Evolutionary conservation across 1,140 invertebrate genomes (phyloP), one percentile per base, ranked within the genome.

Genomic region (Leptopilina boulardi): DNA sequence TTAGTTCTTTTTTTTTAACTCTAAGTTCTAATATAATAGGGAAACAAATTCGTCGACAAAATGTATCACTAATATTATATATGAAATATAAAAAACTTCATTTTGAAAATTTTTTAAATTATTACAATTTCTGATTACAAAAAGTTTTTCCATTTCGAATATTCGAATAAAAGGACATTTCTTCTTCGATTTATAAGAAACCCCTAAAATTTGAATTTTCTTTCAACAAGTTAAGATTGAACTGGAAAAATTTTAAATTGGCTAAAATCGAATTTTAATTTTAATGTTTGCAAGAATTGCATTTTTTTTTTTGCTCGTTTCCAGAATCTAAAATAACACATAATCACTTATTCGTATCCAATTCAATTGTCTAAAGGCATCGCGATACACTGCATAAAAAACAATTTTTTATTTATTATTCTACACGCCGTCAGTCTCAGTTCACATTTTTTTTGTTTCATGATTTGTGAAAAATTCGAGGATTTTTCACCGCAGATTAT

Each of bases 281-380:
- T 51, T 30, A n/a, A n/a, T n/a, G 30, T 23, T 26, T 6, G 6
- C 13, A n/a, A 13, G 21, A 15, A 23, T n/a, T n/a, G n/a, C n/a
- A n/a, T n/a, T 23, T 30, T 5, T 66, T 30, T 1, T 66, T 66
- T 66, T 66, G 59, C 59, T 66, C 66, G 38, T 70, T 76, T 76
- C 75, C 66, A 19, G 70, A 76, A 70, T 23, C 23, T 51, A 59
- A 71, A 76, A 76, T 76, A 76, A 76, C 70, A 70, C 75, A 66
- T 26, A 10, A 30, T 4, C 30, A 34, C 59, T 13, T 23, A 38
- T 66, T 66, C 59, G 23, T n/a, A n/a, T n/a, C n/a, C n/a, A 66
- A 66, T 66, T 66, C 23, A 66, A 66, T 66, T 66, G 10, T 30
- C 59, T 66, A 66, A 66, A 66, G 59, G 59, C 59, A 66, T 66